Evolutionary conservation across 2,797 vertebrate species (phyloP).

Genomic region (Anguilla pacifica): DNA sequence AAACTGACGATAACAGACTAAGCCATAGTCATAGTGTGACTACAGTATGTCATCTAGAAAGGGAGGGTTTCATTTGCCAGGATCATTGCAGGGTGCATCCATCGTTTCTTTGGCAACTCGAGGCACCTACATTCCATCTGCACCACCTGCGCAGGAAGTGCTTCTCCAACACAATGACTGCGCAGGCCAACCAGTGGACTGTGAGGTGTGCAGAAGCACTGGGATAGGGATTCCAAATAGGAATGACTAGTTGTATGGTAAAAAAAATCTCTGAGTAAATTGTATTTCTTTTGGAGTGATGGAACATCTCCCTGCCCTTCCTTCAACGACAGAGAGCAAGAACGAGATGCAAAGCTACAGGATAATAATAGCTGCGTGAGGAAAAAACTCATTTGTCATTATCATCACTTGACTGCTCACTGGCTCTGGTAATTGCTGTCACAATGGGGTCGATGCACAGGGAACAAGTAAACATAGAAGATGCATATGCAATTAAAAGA

Average conservation of each 20-base stretch:
- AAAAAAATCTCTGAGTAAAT: background rate
- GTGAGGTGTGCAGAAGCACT: background rate
- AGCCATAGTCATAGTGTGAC: too few relatives aligned
- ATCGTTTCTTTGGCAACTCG: background rate
- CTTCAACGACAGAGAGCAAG: background rate
- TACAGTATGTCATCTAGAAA: too few relatives aligned
- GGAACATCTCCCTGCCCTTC: background rate
- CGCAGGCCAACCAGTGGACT: background rate
- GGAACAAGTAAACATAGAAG: background rate
- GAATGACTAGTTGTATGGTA: background rate
- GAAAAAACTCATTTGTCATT: background rate
- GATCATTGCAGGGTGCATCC: background rate
- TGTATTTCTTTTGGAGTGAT: background rate
- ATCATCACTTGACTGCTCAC: background rate
- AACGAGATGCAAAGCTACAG: background rate
- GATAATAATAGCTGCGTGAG: slow-evolving; percentile 8
- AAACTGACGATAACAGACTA: too few relatives aligned
- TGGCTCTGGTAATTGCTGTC: background rate
- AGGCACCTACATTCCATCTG: background rate
- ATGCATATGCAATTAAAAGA: background rate
- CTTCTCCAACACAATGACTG: background rate
- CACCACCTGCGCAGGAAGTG: background rate
- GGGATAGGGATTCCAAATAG: background rate
- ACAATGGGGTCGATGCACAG: background rate
- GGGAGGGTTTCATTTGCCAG: background rate